Base-by-base conservation (phyloP, 2,888 invertebrate genomes). In the Perizoma affinitatum region DNA sequence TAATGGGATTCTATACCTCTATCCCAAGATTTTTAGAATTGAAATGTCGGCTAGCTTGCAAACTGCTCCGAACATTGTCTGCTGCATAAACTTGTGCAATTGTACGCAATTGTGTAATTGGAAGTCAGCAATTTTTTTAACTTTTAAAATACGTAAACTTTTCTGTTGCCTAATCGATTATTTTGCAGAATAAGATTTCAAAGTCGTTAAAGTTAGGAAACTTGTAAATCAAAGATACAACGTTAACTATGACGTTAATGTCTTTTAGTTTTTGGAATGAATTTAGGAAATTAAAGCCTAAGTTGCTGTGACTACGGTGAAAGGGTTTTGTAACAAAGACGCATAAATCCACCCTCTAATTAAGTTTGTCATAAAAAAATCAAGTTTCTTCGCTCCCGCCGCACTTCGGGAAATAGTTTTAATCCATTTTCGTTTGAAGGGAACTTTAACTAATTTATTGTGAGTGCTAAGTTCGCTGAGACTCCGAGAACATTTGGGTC, bases 331-430 rank as follows among this genome's bases (percentile, higher is more conserved):
- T 71, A 78, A 85, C 74, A 82, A 78, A 80, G 82, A 80, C 74
- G 65, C 78, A 89, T 90, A 90, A 89, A 90, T 90, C 85, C 79
- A n/a, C 71, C 62, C 74, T 75, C 78, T 90, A 90, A 90, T 89
- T 90, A 84, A 88, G 86, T 90, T 90, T 88, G 87, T 91, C 89
- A 90, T 91, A 92, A 90, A 91, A 91, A 91, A 89, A 90, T 86
- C 87, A 91, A 91, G 88, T 90, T 90, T 85, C 74, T 72, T 75
- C 82, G 78, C 82, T 84, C 75, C 82, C 83, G 82, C 74, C 83
- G 80, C 82, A 87, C 83, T 88, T 84, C 74, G 76, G 83, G 70
- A 84, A 87, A 84, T 91, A 89, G 88, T 87, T 90, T 90, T 88
- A 92, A 90, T 90, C 90, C 88, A 89, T 89, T 90, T 88, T 84